Percentiles rank a stretch among this genome's conserved stretches.
These are phyloP conservation scores for Picathartes gymnocephalus DNA, from an alignment of 2,113 vertebrate species.

Conservation along the genomic window DNA sequence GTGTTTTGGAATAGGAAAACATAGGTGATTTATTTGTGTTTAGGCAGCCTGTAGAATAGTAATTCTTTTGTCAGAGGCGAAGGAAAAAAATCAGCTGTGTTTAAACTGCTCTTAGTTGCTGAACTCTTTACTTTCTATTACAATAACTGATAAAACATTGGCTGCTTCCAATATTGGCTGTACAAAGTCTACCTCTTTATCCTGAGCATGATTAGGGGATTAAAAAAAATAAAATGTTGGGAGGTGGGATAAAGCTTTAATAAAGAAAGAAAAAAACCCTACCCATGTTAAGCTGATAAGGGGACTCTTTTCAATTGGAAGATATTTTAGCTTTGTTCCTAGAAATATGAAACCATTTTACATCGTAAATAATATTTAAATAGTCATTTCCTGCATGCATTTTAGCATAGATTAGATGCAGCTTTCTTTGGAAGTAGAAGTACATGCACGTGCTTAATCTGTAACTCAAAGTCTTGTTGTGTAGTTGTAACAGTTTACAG, in stretches of 20 bases:
- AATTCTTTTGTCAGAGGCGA: constrained; percentile 3
- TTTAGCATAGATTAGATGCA: neutral
- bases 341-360: neutral
- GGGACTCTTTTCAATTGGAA: neutral
- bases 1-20: neutral
- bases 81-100: neutral
- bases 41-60: neutral
- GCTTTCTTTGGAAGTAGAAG: neutral
- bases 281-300: neutral
- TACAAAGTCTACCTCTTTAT: neutral
- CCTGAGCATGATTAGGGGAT: neutral
- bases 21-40: neutral
- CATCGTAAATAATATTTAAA: neutral
- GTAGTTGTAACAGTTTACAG: neutral
- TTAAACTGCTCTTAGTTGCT: neutral
- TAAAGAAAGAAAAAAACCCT: neutral
- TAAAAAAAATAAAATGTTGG: neutral
- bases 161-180: neutral
- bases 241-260: neutral
- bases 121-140: neutral
- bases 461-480: neutral
- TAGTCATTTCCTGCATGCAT: neutral
- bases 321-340: neutral
- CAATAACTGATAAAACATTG: neutral
- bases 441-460: neutral